Evolutionary conservation across 2,888 invertebrate genomes (phyloP).

Genomic region (Sclerodermus sp.): DNA sequence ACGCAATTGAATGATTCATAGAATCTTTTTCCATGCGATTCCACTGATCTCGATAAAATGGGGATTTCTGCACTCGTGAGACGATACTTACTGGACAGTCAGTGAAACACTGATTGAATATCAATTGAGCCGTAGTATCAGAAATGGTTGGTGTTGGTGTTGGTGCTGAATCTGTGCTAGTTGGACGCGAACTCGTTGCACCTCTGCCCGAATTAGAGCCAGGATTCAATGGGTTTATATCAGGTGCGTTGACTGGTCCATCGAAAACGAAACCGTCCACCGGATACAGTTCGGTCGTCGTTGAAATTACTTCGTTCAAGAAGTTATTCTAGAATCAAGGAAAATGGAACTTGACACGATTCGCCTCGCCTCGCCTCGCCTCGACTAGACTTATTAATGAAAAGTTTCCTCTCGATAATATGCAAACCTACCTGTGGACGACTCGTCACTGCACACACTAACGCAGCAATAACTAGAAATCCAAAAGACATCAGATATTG

Average conservation of each 20-base stretch:
- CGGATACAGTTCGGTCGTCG: neutral
- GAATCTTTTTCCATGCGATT: no score
- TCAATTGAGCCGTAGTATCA: no score
- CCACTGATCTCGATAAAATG: no score
- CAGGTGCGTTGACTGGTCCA: slow-evolving; percentile 23
- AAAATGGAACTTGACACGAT: neutral
- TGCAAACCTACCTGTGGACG: slow-evolving; percentile 12
- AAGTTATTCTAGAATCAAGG: neutral
- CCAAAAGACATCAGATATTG: no score
- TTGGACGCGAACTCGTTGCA: neutral
- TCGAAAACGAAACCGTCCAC: slow-evolving; percentile 38
- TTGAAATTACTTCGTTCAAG: no score
- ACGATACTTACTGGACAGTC: slow-evolving; percentile 29
- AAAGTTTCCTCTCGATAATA: neutral
- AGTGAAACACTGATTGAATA: no score
- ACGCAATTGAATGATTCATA: no score
- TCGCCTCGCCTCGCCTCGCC: neutral
- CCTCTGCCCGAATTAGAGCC: neutral
- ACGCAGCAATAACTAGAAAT: neutral
- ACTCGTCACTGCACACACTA: neutral
- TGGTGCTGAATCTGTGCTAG: neutral
- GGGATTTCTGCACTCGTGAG: no score
- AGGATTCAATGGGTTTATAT: neutral
- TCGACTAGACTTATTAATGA: neutral
- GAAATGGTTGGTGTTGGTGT: neutral